Evolutionary conservation across 1,140 invertebrate species (phyloP), one percentile per base, ranked within the genome.

Genomic region (Musca vetustissima): DNA sequence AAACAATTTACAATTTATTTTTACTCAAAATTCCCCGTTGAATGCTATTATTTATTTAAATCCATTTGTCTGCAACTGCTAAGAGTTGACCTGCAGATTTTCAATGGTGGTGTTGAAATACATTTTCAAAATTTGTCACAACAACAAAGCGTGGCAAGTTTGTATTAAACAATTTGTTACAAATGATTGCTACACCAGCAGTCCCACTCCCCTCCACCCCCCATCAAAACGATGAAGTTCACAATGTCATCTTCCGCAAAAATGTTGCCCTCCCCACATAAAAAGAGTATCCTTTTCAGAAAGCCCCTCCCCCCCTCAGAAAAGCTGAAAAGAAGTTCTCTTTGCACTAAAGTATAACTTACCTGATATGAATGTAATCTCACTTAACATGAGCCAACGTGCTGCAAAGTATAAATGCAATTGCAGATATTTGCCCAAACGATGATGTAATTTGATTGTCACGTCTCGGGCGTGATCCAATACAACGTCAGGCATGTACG

Each of bases 331-430:
- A 28, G 11, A 43, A 43, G 11, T 9, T 4, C 36, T 9, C 4
- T 32, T 32, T 9, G 36, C 13, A 53, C 50, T 53, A 53, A 21
- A 24, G 36, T 43, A 43, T 43, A 43, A 81, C 85, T 88, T 83
- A 92, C 91, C 89, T 73, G 91, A 92, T 77, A 91, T 89, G 75
- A 93, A 93, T 67, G 88, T 87, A 64, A 96, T 88, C 84, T 96
- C 94, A 77, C 93, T 94, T 71, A 97, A 87, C 85, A 96, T 88
- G 73, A 97, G 91, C 93, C 93, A 96, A 71, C 88, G 86, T 7
- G 90, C 86, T 57, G 92, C 91, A 78, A 96, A 96, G 83, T 90
- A 93, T 25, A 96, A 86, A 75, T 93, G 90, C 50, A 95, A 83
- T 79, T 92, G 91, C 36, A 95, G 83, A 80, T 88, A 93, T 68